Base-by-base conservation (phyloP, 2,888 invertebrate genomes). In the Platycheirus rosarum region DNA sequence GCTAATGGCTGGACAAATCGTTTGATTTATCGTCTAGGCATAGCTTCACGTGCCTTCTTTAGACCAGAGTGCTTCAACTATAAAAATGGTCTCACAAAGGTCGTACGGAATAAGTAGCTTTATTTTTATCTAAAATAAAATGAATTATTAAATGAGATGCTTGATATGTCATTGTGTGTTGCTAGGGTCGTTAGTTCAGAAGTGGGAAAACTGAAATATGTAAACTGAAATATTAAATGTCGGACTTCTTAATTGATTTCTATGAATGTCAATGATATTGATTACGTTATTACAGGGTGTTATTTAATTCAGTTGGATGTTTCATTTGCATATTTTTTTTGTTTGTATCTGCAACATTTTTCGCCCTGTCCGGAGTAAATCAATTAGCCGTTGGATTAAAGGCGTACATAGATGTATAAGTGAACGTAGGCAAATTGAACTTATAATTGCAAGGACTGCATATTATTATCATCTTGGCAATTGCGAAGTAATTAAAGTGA, bases 1-100 rank as follows among this genome's bases (percentile, higher is more conserved):
- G 29, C 60, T 60, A 60, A 60, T 60, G 29, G 29, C 60, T 60
- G 3, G 11, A 60, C 18, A 60, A 29, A 44, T 60, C 29, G 44
- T 29, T 60, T 60, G 29, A 60, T 44, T 44, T 32, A 32, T 60
- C 44, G 23, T 57, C 14, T 14, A 26, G 57, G 40, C 57, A 40
- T 40, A 57, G 23, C 57, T 57, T 23, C 23, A 40, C 20, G 6
- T 9, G 9, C 23, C 14, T 13, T 32, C 8, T 8, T 7, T 1
- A 32, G 29, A 5, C 1, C 29, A 32, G 6, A 32, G 5, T 32
- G 29, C 5, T 26, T 4, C 26, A 26, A 4, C 6, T 26, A 26
- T 26, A 26, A 7, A 5, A 7, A 32, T 32, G 23, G 23, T 6
- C 23, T 23, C 6, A 4, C 2, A 23, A 23, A 23, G 6, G 6